Conservation (phyloP, 2,797 vertebrate species). For the Ficedula albicollis region DNA sequence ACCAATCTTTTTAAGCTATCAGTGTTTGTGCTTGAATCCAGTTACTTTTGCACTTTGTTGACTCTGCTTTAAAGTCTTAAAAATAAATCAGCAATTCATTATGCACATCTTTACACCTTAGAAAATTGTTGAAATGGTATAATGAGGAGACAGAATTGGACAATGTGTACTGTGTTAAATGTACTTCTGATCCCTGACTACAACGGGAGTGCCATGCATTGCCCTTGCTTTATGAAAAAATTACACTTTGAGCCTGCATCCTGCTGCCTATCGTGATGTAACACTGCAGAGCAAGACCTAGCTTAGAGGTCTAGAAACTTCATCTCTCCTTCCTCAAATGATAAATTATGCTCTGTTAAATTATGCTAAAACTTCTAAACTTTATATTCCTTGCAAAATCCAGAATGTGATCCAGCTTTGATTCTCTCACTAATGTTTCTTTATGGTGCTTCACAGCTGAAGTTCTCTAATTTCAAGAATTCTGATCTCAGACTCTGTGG, state of each 20-base stretch:
- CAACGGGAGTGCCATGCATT: background rate
- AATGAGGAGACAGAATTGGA: background rate
- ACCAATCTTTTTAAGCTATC: constrained; percentile 10
- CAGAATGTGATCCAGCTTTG: background rate
- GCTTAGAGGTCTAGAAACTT: background rate
- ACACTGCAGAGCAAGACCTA: background rate
- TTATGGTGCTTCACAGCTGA: background rate
- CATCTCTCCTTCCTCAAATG: background rate
- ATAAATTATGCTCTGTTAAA: background rate
- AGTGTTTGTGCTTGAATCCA: background rate
- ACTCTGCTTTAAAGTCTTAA: constrained; percentile 23
- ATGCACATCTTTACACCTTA: background rate
- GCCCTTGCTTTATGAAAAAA: background rate
- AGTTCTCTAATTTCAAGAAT: background rate
- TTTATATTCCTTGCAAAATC: background rate
- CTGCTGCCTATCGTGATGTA: background rate
- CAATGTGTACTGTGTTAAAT: background rate
- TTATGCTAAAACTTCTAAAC: background rate
- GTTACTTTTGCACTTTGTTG: constrained; percentile 24
- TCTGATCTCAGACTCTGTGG: background rate
- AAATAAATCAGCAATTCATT: constrained; percentile 31
- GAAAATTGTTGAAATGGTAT: background rate
- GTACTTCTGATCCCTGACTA: background rate
- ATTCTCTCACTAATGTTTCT: background rate
- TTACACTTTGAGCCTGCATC: background rate